Evolutionary conservation across 2,888 invertebrate genomes (phyloP).

Genomic region (Parelbella ahira): DNA sequence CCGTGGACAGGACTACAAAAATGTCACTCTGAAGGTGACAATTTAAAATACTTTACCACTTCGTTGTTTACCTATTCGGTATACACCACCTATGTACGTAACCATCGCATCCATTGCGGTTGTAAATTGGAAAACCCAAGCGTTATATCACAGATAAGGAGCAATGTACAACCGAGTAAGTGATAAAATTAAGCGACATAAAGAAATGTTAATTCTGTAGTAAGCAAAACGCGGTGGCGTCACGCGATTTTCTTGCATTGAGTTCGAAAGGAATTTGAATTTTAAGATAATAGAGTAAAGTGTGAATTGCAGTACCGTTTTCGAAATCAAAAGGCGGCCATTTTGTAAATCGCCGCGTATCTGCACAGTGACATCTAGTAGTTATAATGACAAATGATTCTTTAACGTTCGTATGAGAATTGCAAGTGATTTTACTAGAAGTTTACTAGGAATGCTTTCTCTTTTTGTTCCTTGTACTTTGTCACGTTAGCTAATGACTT

Average conservation of each 20-base stretch:
- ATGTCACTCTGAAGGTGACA: conserved; percentile 38
- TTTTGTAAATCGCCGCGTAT: conserved; percentile 42
- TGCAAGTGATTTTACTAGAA: conserved; percentile 19
- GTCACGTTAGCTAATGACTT: conserved; percentile 6
- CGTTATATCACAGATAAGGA: conserved; percentile 33
- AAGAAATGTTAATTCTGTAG: conserved; percentile 41
- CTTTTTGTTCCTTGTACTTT: conserved; percentile 8
- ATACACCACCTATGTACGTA: too few relatives aligned
- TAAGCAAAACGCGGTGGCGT: conserved; percentile 36
- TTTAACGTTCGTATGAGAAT: conserved; percentile 21
- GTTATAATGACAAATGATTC: conserved; percentile 47
- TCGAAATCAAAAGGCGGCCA: conserved; percentile 30
- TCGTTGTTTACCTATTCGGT: conserved; percentile 32
- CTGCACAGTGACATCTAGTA: conserved; percentile 40
- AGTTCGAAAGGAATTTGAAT: conserved; percentile 23
- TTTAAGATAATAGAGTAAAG: too few relatives aligned
- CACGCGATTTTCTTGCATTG: conserved; percentile 35
- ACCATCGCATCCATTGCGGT: conserved; percentile 20
- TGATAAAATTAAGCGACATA: conserved; percentile 38
- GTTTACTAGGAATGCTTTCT: conserved; percentile 1
- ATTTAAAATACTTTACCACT: conserved; percentile 33
- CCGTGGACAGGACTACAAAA: conserved; percentile 49
- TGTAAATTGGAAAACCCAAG: conserved; percentile 21
- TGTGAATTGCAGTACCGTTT: too few relatives aligned
- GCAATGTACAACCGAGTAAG: conserved; percentile 40